Evolutionary conservation across 1,140 invertebrate genomes (phyloP).

Genomic region (Euschistus heros): DNA sequence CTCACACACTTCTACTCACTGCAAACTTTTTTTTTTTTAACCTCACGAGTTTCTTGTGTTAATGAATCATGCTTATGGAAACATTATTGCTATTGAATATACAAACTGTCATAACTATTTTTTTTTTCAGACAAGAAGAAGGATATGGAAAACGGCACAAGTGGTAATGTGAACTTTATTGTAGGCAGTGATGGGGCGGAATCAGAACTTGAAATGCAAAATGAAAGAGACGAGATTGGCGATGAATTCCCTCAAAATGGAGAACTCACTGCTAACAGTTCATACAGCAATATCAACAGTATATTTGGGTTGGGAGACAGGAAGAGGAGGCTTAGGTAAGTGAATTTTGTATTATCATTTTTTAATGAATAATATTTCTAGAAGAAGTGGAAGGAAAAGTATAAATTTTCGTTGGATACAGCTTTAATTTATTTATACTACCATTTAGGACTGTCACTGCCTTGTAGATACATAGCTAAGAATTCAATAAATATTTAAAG

Average conservation of each 20-base stretch:
- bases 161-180: conserved; percentile 38
- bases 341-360: too few species aligned
- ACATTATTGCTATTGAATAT: neutral
- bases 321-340: conserved; percentile 43
- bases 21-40: too few species aligned
- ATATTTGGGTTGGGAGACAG: conserved; percentile 40
- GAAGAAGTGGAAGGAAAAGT: too few species aligned
- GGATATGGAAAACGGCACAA: conserved; percentile 17
- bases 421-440: too few species aligned
- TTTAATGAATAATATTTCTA: too few species aligned
- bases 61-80: too few species aligned
- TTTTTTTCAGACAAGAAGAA: conserved; percentile 12
- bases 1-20: too few species aligned
- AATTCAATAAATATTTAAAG: too few species aligned
- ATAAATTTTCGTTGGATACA: too few species aligned
- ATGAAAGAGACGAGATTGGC: conserved; percentile 36
- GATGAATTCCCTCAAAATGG: conserved; percentile 38
- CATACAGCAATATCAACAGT: conserved; percentile 30
- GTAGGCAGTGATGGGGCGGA: conserved; percentile 35
- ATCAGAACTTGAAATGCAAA: conserved; percentile 25
- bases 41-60: too few species aligned
- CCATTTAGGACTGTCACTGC: too few species aligned
- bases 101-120: neutral
- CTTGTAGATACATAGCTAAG: too few species aligned
- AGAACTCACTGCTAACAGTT: conserved; percentile 32